Evolutionary conservation across 2,113 vertebrate species (phyloP).

Genomic region (Castor canadensis): DNA sequence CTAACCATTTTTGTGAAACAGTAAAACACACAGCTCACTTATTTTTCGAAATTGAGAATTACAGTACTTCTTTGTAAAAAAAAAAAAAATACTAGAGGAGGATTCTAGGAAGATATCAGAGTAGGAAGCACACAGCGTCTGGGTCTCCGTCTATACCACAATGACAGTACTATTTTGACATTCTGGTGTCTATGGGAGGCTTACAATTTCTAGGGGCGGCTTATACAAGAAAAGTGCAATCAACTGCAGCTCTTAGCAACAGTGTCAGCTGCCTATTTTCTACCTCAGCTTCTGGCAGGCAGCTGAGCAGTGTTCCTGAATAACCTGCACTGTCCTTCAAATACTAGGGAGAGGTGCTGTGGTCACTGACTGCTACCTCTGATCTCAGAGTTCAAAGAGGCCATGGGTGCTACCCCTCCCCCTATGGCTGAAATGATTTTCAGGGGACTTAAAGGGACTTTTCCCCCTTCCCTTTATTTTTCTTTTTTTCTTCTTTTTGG

Average conservation of each 20-base stretch:
- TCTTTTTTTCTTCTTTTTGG: neutral
- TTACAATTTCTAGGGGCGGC: neutral
- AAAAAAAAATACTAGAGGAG: too few relatives aligned
- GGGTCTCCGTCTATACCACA: too few relatives aligned
- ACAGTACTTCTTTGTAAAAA: too few relatives aligned
- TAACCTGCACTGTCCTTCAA: neutral
- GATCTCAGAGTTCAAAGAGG: neutral
- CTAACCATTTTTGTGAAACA: too few relatives aligned
- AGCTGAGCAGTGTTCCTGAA: neutral
- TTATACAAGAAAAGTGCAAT: neutral
- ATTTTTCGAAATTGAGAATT: too few relatives aligned
- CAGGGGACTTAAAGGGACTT: neutral
- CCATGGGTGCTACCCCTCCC: neutral
- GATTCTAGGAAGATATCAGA: too few relatives aligned
- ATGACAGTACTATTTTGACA: too few relatives aligned
- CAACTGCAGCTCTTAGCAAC: neutral
- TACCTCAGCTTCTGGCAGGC: neutral
- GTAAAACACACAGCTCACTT: too few relatives aligned
- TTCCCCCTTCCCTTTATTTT: neutral
- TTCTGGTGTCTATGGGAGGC: neutral
- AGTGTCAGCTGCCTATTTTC: neutral
- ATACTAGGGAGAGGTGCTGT: neutral
- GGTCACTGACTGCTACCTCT: neutral
- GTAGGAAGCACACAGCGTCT: too few relatives aligned
- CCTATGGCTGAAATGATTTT: neutral